phyloP scores from a whole-genome alignment of 37 sponge, comb jelly and placozoan species.

The Lycopodina hypogea region DNA sequence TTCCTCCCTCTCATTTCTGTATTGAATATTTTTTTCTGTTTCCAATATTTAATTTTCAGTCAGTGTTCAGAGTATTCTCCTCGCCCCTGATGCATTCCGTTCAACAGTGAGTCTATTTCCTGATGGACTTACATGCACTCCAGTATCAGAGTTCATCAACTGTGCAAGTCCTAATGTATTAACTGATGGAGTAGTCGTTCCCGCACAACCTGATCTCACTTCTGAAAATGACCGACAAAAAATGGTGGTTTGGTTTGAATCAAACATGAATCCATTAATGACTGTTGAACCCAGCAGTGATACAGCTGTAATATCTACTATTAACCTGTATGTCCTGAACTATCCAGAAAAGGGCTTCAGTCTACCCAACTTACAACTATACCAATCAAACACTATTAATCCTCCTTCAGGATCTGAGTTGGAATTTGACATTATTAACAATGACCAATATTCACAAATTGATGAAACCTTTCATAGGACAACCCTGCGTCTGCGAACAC shows the following conservation, averaged over 20 bases:
- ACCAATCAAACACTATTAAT: background rate
- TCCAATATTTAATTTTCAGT: too few relatives aligned
- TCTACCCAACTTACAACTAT: constrained; percentile 28
- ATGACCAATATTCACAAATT: constrained; percentile 11
- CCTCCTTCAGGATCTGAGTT: background rate
- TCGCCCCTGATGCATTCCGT: too few relatives aligned
- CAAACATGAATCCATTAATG: background rate
- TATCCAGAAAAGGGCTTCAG: constrained; percentile 21
- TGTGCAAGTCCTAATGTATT: background rate
- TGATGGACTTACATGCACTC: too few relatives aligned
- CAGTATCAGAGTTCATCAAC: too few relatives aligned
- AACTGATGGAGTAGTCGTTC: background rate
- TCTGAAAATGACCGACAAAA: background rate
- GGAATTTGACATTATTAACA: background rate
- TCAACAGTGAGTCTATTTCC: too few relatives aligned
- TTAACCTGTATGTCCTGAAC: constrained; percentile 33
- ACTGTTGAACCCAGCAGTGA: background rate
- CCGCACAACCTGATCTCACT: background rate
- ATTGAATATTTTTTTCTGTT: too few relatives aligned
- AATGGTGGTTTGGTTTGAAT: background rate
- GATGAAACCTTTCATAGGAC: constrained; percentile 4
- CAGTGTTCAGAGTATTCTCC: too few relatives aligned
- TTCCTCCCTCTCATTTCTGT: too few relatives aligned
- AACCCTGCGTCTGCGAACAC: background rate
- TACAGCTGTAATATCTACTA: background rate